Evolutionary conservation across 1,140 invertebrate genomes (phyloP).

Genomic region (Leptopilina clavipes): DNA sequence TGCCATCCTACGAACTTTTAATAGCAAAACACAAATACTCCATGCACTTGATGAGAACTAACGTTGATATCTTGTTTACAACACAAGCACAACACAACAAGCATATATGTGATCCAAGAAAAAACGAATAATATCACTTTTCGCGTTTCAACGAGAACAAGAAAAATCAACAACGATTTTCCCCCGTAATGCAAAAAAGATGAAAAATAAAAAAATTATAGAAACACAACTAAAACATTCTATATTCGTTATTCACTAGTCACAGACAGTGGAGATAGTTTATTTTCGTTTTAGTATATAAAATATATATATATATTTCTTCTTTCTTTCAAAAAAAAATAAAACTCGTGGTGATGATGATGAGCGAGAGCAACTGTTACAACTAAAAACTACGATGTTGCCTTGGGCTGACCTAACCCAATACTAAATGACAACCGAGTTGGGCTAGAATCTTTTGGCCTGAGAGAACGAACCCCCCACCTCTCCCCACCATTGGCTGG

Average conservation of each 20-base stretch:
- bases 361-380: slow-evolving; percentile 38
- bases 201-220: no score
- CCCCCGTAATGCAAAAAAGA: no score
- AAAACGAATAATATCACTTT: not conserved
- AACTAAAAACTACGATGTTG: slow-evolving; percentile 53
- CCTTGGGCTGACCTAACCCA: slow-evolving; percentile 72
- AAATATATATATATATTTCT: no score
- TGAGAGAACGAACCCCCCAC: slow-evolving; percentile 44
- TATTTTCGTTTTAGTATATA: no score
- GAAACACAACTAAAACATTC: slow-evolving; percentile 39
- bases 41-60: slow-evolving; percentile 55
- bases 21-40: slow-evolving; percentile 62
- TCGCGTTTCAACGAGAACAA: no score
- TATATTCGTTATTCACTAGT: slow-evolving; percentile 12
- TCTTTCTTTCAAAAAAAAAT: no score
- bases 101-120: slow-evolving; percentile 18
- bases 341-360: not conserved
- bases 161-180: no score
- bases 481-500: slow-evolving; percentile 43
- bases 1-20: slow-evolving; percentile 67
- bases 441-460: slow-evolving; percentile 56
- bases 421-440: slow-evolving; percentile 66
- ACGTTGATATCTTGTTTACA: slow-evolving; percentile 32
- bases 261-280: no score
- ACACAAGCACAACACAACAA: slow-evolving; percentile 28